These are phyloP conservation scores for Arge pagana DNA, from an alignment of 2,888 invertebrate species.

Conservation along the genomic window DNA sequence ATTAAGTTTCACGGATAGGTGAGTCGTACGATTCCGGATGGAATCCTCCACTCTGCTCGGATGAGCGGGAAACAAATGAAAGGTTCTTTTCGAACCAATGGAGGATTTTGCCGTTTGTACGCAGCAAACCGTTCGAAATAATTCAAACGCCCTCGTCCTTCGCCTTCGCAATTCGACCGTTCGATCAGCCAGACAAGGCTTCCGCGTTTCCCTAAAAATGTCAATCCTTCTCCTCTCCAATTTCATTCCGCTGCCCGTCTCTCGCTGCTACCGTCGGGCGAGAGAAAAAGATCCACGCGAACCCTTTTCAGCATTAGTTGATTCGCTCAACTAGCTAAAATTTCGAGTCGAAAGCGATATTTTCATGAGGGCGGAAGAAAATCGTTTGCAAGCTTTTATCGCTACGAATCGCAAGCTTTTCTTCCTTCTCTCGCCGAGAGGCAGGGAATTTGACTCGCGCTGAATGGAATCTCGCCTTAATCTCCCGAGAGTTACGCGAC, in stretches of 20 bases:
- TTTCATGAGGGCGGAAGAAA: no score
- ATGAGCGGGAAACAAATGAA: conserved; percentile 8
- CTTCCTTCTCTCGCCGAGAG: no score
- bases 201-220: conserved; percentile 30
- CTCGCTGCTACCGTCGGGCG: not conserved
- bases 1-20: conserved; percentile 10
- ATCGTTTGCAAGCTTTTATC: no score
- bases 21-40: not conserved
- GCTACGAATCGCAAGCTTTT: no score
- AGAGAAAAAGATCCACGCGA: conserved; percentile 20
- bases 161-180: conserved; percentile 13
- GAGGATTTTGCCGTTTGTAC: conserved; percentile 8
- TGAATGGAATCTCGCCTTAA: no score
- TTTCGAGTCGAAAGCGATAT: no score
- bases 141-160: conserved; percentile 17
- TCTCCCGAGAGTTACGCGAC: no score
- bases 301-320: no score
- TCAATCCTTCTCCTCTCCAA: not conserved
- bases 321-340: no score
- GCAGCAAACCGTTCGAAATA: conserved; percentile 21
- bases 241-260: not conserved
- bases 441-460: no score
- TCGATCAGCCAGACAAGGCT: conserved; percentile 34
- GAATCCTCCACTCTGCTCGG: not conserved
- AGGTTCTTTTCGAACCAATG: conserved; percentile 8